Evolutionary conservation across 2,797 vertebrate genomes (phyloP).

Genomic region (Eptatretus atami): DNA sequence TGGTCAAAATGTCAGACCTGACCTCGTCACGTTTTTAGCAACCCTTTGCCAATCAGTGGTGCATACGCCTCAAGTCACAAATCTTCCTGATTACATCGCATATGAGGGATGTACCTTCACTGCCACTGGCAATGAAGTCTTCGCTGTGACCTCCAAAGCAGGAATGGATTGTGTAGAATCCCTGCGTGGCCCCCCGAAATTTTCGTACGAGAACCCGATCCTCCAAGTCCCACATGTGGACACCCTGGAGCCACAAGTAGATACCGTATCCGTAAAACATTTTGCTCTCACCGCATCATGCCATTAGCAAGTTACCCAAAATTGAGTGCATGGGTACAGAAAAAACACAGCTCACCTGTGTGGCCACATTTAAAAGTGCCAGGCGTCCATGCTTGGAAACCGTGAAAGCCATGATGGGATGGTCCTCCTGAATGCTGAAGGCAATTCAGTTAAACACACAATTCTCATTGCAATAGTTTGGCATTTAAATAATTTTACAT

Average conservation of each 20-base stretch:
- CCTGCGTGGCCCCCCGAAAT: conserved; percentile 2
- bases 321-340: too few relatives aligned
- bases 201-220: neutral
- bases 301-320: too few relatives aligned
- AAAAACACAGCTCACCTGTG: conserved; percentile 38
- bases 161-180: conserved; percentile 5
- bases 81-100: too few relatives aligned
- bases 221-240: conserved; percentile 4
- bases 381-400: conserved; percentile 98
- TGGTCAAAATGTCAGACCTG: too few relatives aligned
- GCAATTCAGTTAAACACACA: conserved; percentile 7
- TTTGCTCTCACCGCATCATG: too few relatives aligned
- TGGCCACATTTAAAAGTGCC: conserved; percentile 99
- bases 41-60: too few relatives aligned
- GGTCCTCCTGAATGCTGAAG: conserved; percentile 95
- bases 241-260: neutral
- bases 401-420: conserved; percentile 98
- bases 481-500: too few relatives aligned
- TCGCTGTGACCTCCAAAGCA: neutral
- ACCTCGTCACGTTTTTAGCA: too few relatives aligned
- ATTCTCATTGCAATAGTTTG: too few relatives aligned
- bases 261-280: too few relatives aligned
- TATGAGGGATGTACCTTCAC: too few relatives aligned
- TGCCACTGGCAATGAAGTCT: neutral
- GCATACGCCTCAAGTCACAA: too few relatives aligned